phyloP scores from a whole-genome alignment of 2,888 invertebrate species.

The Drosophila seclusa region DNA sequence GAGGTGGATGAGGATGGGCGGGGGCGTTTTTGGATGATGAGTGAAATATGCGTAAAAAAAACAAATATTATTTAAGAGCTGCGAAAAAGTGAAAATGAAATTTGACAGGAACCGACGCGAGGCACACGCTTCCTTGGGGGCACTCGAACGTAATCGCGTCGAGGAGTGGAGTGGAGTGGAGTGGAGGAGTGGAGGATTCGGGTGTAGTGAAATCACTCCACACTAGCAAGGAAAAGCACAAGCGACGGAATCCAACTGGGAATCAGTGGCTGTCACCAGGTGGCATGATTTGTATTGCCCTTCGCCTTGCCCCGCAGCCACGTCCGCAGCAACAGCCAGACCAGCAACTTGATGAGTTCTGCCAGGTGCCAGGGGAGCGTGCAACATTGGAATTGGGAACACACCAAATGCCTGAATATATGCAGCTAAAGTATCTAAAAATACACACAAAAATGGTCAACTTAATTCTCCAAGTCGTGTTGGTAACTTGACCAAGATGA shows the following conservation, averaged over 20 bases:
- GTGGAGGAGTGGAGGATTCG: not conserved
- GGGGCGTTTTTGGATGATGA: conserved; percentile 1
- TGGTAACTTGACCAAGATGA: not conserved
- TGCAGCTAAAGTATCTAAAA: not conserved
- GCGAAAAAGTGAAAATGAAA: conserved; percentile 48
- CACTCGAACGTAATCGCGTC: conserved; percentile 9
- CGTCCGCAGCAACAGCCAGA: not conserved
- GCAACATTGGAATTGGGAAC: not conserved
- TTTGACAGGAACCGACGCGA: conserved; percentile 60
- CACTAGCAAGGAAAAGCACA: conserved; percentile 12
- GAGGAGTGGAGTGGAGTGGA: not conserved
- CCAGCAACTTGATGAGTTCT: conserved; percentile 44
- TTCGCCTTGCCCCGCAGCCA: conserved; percentile 1
- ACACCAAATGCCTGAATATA: not conserved
- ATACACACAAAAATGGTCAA: not conserved
- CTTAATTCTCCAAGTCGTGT: not conserved
- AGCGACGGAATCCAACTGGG: conserved; percentile 41
- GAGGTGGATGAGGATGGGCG: not conserved
- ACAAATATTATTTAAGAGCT: conserved; percentile 62
- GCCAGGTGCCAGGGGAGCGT: conserved; percentile 15
- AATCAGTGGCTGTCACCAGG: conserved; percentile 48
- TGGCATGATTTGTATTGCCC: conserved; percentile 33
- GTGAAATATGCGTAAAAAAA: conserved; percentile 33
- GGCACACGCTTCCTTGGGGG: conserved; percentile 25
- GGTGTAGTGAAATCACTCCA: not conserved